These are phyloP conservation scores for Ectropis grisescens DNA, from an alignment of 1,140 invertebrate genomes.

Conservation along the genomic window DNA sequence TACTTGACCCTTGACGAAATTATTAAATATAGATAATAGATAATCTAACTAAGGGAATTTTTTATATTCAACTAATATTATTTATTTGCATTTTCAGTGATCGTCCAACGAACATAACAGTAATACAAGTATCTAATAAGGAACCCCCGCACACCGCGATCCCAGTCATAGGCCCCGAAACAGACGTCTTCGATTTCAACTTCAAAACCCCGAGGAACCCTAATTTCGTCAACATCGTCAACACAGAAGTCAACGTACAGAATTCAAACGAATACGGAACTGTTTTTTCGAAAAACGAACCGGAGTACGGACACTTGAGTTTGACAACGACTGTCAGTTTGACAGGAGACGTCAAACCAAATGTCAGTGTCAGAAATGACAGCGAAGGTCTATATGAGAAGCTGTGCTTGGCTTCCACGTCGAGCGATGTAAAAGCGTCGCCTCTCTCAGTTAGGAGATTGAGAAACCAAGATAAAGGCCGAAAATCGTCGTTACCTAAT, in stretches of 20 bases:
- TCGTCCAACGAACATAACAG: conserved; percentile 42
- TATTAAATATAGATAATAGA: too few species aligned
- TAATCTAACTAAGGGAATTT: too few species aligned
- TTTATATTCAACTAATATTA: background rate
- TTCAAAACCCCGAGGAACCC: conserved; percentile 21
- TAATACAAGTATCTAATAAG: conserved; percentile 53
- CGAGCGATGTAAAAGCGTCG: conserved; percentile 22
- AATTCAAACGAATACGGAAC: conserved; percentile 45
- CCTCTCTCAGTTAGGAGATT: conserved; percentile 24
- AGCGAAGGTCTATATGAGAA: conserved; percentile 38
- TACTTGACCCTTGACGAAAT: too few species aligned
- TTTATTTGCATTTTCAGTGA: conserved; percentile 29
- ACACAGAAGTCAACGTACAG: conserved; percentile 31
- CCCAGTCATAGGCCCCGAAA: conserved; percentile 37
- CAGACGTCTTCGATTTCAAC: conserved; percentile 43
- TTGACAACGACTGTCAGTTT: conserved; percentile 46
- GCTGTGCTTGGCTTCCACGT: conserved; percentile 50
- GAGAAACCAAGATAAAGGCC: conserved; percentile 29
- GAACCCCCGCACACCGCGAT: conserved; percentile 50
- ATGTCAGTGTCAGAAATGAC: conserved; percentile 5
- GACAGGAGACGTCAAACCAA: conserved; percentile 5
- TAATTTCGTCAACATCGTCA: conserved; percentile 51
- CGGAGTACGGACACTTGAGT: conserved; percentile 50
- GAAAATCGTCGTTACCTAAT: conserved; percentile 52
- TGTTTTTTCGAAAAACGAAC: conserved; percentile 24